Conservation (phyloP, 2,113 vertebrate species). For the Sminthopsis crassicaudata region DNA sequence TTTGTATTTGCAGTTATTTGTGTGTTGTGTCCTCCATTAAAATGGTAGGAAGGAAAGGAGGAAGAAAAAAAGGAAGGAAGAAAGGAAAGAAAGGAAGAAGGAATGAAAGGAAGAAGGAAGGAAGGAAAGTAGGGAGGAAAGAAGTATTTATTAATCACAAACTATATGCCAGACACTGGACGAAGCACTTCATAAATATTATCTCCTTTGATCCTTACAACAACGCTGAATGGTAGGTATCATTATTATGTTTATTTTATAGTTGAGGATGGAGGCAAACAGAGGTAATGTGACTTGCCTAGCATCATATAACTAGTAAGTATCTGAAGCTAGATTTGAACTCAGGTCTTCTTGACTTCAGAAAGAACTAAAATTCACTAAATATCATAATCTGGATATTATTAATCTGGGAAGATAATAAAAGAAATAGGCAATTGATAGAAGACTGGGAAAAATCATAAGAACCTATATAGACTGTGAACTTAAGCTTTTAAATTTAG, state of each 20-base stretch:
- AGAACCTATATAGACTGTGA: not conserved
- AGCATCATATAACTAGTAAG: not conserved
- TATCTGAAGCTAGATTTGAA: not conserved
- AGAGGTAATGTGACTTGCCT: not conserved
- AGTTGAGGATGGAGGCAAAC: not conserved
- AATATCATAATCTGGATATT: no score
- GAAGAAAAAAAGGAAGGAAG: not conserved
- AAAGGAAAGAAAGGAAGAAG: not conserved
- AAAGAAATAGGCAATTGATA: not conserved
- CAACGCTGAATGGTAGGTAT: not conserved
- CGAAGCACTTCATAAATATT: not conserved
- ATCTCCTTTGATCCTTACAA: not conserved
- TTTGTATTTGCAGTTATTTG: not conserved
- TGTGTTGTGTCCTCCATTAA: not conserved
- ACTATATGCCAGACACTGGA: not conserved
- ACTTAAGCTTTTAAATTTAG: not conserved
- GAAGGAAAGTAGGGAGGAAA: not conserved
- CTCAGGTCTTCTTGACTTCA: not conserved
- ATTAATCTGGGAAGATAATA: not conserved
- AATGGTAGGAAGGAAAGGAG: not conserved
- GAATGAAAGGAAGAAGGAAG: not conserved
- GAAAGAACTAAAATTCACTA: not conserved
- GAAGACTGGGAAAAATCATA: not conserved
- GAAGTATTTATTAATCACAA: not conserved
- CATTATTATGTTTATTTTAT: not conserved